These are phyloP conservation scores for Halcyon chelicuti DNA, from an alignment of 2,797 vertebrate species.

Conservation along the genomic window DNA sequence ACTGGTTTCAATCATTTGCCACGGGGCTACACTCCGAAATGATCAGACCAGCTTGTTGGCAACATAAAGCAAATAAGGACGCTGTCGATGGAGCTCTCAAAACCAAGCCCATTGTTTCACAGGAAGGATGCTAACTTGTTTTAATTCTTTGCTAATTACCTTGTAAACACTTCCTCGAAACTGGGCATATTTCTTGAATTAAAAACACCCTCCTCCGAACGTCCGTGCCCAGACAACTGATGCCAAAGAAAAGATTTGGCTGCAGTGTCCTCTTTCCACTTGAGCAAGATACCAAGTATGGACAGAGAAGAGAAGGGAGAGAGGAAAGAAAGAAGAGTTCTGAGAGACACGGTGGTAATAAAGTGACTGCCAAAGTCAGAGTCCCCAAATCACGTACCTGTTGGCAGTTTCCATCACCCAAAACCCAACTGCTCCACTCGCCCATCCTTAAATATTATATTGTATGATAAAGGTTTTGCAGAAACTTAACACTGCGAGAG, in stretches of 20 bases:
- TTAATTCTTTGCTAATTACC: neutral
- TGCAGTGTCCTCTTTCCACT: neutral
- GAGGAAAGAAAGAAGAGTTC: neutral
- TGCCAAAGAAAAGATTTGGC: neutral
- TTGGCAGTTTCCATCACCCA: neutral
- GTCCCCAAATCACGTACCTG: too few species aligned
- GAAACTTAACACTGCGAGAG: neutral
- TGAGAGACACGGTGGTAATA: neutral
- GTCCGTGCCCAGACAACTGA: neutral
- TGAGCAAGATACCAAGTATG: neutral
- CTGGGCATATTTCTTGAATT: neutral
- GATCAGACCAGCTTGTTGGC: neutral
- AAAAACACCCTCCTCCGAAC: neutral
- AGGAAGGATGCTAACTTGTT: neutral
- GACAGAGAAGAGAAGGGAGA: too few species aligned
- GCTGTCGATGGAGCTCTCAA: neutral
- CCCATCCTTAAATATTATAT: accelerated
- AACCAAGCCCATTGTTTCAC: neutral
- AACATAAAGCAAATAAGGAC: neutral
- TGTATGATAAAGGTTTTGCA: neutral
- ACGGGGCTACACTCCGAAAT: neutral
- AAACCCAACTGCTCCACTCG: neutral
- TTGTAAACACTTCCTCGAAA: neutral
- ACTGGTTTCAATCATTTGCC: neutral
- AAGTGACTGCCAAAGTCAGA: neutral